These are phyloP conservation scores for Noturus placidus DNA, from an alignment of 2,113 vertebrate genomes.

Conservation along the genomic window DNA sequence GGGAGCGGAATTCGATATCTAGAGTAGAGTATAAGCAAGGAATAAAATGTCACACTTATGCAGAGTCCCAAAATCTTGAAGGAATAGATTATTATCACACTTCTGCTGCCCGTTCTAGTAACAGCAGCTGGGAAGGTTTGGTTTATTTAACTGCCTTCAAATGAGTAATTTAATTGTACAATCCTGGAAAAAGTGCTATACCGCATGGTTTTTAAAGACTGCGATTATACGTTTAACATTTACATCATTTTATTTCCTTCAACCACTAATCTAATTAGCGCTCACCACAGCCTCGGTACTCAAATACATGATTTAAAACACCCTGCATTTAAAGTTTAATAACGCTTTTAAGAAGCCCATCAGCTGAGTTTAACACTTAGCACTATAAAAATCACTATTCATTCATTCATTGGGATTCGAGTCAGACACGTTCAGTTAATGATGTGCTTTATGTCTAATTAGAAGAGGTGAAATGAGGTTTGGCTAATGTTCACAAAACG, in stretches of 20 bases:
- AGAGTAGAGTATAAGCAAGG: background rate
- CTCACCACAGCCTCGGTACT: background rate
- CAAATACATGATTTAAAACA: background rate
- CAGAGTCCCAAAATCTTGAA: background rate
- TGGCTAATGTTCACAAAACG: background rate
- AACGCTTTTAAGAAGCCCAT: background rate
- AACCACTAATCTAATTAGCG: conserved; percentile 22
- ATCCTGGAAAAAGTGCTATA: conserved; percentile 1
- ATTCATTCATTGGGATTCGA: background rate
- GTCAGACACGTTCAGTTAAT: background rate
- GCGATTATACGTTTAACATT: background rate
- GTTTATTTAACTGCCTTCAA: background rate
- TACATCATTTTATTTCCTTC: background rate
- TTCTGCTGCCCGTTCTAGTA: background rate
- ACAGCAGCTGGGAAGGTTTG: conserved; percentile 1
- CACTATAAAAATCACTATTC: background rate
- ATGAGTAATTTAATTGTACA: conserved; percentile 23
- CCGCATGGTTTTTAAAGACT: background rate
- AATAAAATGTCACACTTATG: background rate
- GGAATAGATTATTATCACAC: background rate
- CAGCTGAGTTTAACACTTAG: background rate
- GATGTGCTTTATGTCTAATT: background rate
- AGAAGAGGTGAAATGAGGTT: too few species aligned
- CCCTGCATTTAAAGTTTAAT: background rate
- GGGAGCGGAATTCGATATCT: background rate